A percentile compares a stretch with the other conserved stretches of the same genome.
Evolutionary conservation across 2,888 invertebrate species (phyloP).

Genomic region (Nineta flava): DNA sequence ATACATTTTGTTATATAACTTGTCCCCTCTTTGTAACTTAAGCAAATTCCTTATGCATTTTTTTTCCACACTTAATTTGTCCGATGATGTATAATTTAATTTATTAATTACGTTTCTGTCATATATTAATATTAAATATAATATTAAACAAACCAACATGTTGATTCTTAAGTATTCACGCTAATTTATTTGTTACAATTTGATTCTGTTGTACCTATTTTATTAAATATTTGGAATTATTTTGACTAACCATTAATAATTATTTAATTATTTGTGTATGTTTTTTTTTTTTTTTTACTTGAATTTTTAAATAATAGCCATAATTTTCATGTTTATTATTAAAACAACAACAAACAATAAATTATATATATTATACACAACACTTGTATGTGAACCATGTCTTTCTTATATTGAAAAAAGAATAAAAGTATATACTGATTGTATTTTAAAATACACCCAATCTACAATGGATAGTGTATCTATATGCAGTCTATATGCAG

Average conservation of each 20-base stretch:
- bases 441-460: too few species aligned
- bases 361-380: background rate
- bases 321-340: constrained; percentile 2
- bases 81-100: background rate
- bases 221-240: background rate
- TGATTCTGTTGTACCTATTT: background rate
- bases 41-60: constrained; percentile 2
- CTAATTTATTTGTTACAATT: constrained; percentile 5
- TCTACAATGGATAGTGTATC: too few species aligned
- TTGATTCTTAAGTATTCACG: constrained; percentile 4
- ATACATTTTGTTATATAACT: background rate
- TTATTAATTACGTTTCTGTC: background rate
- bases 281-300: constrained; percentile 4
- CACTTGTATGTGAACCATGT: constrained; percentile 2
- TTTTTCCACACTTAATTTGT: background rate
- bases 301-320: constrained; percentile 4
- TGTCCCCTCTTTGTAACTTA: constrained; percentile 3
- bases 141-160: background rate
- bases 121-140: background rate
- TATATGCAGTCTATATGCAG: too few species aligned
- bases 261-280: background rate
- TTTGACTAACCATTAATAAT: background rate
- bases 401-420: background rate
- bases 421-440: background rate
- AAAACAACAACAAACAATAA: background rate